A percentile compares a stretch with the other conserved stretches of the same genome.
phyloP scores from a whole-genome alignment of 1,140 invertebrate genomes.

The Diuraphis noxia region DNA sequence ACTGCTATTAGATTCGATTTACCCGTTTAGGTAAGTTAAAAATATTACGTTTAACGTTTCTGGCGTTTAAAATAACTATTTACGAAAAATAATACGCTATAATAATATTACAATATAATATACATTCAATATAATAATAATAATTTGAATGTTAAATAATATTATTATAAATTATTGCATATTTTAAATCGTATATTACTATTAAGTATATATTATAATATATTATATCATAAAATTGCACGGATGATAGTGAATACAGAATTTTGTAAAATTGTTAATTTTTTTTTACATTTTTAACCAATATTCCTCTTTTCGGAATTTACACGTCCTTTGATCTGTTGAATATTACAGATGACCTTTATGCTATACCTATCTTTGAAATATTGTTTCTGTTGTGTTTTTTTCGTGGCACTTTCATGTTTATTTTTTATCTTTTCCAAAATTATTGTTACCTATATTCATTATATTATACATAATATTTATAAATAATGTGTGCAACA shows the following conservation, averaged over 20 bases:
- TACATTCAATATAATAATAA: neutral
- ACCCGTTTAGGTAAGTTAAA: conserved; percentile 3
- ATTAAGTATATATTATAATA: neutral
- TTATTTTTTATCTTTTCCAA: neutral
- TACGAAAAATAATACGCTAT: neutral
- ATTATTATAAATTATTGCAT: conserved; percentile 28
- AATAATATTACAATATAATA: neutral
- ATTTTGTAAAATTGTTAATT: neutral
- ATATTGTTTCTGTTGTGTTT: neutral
- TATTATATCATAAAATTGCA: neutral
- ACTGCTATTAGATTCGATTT: conserved; percentile 4
- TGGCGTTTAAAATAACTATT: neutral
- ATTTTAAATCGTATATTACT: conserved; percentile 25
- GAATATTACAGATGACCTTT: neutral
- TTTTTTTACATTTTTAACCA: neutral
- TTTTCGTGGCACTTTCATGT: neutral
- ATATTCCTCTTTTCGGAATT: neutral
- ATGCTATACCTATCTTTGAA: neutral
- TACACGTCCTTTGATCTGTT: neutral
- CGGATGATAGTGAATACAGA: conserved; percentile 16
- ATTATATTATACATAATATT: neutral
- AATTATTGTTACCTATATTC: neutral
- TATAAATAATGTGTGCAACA: neutral
- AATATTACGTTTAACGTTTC: neutral
- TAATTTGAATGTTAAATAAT: conserved; percentile 4